Evolutionary conservation across 2,888 invertebrate species (phyloP).

Genomic region (Scaptodrosophila latifasciaeformis): DNA sequence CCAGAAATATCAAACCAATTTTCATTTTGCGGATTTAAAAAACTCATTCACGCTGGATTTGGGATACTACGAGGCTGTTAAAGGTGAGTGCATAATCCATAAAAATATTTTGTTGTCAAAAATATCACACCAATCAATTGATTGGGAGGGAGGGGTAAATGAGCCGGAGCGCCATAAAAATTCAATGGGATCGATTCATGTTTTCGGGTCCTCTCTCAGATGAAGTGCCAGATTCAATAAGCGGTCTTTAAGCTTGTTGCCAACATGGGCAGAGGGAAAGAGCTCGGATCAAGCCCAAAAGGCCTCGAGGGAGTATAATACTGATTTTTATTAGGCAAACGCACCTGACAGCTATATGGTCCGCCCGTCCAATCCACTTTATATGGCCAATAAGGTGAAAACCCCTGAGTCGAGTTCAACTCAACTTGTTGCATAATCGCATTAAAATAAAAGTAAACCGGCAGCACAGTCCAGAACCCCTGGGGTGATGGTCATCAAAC

Average conservation of each 20-base stretch:
- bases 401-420: no score
- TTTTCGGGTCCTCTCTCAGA: neutral
- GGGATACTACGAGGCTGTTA: constrained; percentile 76
- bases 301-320: neutral
- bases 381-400: constrained; percentile 40
- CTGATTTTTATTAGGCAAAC: constrained; percentile 34
- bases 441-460: constrained; percentile 5
- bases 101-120: neutral
- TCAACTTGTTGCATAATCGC: constrained; percentile 55
- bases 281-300: neutral
- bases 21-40: constrained; percentile 38
- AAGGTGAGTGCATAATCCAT: constrained; percentile 60
- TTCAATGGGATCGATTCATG: constrained; percentile 25
- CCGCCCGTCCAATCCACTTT: constrained; percentile 25
- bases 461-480: constrained; percentile 26
- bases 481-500: constrained; percentile 34
- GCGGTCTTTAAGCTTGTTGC: constrained; percentile 2
- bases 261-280: neutral
- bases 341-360: constrained; percentile 29
- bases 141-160: neutral
- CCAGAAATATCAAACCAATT: constrained; percentile 29
- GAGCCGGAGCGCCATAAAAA: neutral
- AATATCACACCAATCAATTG: neutral
- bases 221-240: constrained; percentile 17
- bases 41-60: constrained; percentile 76